These are phyloP conservation scores for Galerucella calmariensis DNA, from an alignment of 2,888 invertebrate species.

Conservation along the genomic window DNA sequence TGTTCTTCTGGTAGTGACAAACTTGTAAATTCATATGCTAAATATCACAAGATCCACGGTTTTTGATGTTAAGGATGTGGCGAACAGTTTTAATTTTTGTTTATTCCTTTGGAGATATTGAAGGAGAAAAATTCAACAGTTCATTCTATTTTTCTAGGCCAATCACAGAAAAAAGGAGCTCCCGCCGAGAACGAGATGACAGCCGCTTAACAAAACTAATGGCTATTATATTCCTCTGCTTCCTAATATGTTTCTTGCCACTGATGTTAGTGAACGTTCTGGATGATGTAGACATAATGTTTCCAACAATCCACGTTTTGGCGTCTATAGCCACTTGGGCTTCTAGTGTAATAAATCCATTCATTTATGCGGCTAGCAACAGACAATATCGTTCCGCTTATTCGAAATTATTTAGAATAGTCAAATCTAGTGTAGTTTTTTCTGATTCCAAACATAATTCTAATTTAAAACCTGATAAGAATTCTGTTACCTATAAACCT, in stretches of 20 bases:
- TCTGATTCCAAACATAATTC: constrained; percentile 56
- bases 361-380: constrained; percentile 91
- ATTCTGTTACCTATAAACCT: constrained; percentile 51
- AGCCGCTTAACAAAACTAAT: constrained; percentile 85
- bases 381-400: constrained; percentile 79
- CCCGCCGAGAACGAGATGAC: constrained; percentile 73
- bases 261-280: constrained; percentile 89
- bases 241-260: constrained; percentile 87
- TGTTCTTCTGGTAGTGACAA: too few relatives aligned
- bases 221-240: constrained; percentile 88
- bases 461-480: constrained; percentile 53
- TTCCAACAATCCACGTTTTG: constrained; percentile 82
- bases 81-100: too few relatives aligned
- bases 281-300: constrained; percentile 76
- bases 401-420: constrained; percentile 66
- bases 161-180: constrained; percentile 52
- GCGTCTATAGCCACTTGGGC: constrained; percentile 91
- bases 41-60: too few relatives aligned
- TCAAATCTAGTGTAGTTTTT: constrained; percentile 58
- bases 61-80: too few relatives aligned
- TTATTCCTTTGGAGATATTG: too few relatives aligned
- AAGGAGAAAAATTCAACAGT: neutral
- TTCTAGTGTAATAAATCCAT: constrained; percentile 88
- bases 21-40: too few relatives aligned
- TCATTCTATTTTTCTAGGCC: constrained; percentile 51